Evolutionary conservation across 2,113 vertebrate species (phyloP).

Genomic region (Eulacestoma nigropectus): DNA sequence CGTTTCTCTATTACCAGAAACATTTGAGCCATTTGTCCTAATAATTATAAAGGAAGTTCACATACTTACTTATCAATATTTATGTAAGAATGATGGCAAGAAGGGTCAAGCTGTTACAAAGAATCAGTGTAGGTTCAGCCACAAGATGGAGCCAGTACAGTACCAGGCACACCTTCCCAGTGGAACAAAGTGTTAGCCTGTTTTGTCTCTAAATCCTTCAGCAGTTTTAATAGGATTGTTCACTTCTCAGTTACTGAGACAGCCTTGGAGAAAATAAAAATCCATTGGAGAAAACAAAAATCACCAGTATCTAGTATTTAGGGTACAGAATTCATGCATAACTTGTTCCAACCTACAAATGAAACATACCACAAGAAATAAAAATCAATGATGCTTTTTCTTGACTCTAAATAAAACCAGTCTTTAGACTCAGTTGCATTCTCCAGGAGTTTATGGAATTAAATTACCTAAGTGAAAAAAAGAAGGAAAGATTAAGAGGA

Average conservation of each 20-base stretch:
- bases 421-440: background rate
- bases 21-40: background rate
- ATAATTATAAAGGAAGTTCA: background rate
- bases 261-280: background rate
- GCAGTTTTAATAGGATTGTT: background rate
- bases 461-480: background rate
- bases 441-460: background rate
- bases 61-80: background rate
- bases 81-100: background rate
- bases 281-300: background rate
- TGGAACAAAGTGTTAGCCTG: background rate
- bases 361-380: background rate
- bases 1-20: background rate
- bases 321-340: background rate
- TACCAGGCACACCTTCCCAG: background rate
- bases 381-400: background rate
- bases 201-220: background rate
- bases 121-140: background rate
- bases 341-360: background rate
- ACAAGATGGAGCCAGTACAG: slow-evolving; percentile 53
- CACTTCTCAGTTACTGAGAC: background rate
- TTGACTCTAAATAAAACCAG: background rate
- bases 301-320: background rate
- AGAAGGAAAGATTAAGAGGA: background rate
- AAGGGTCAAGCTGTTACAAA: background rate